Conservation (phyloP, 2,888 invertebrate species). For the Pristionchus mayeri region DNA sequence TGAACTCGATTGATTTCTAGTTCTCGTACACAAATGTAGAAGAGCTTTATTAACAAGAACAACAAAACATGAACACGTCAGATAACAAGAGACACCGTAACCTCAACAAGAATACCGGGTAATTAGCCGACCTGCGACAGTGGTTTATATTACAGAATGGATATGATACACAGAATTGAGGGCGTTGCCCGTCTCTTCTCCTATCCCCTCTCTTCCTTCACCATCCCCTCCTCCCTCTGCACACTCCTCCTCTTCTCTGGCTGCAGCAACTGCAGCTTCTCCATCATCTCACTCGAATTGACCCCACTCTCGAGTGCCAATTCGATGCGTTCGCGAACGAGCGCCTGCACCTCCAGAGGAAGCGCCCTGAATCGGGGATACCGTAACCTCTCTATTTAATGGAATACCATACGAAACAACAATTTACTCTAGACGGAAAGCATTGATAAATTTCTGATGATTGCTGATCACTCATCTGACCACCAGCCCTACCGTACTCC, state of each 20-base stretch:
- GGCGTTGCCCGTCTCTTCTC: neutral
- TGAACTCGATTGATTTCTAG: neutral
- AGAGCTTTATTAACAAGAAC: slow-evolving; percentile 12
- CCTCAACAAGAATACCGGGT: neutral
- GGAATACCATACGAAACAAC: too few species aligned
- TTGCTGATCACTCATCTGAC: neutral
- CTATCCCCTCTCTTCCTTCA: neutral
- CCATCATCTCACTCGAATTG: neutral
- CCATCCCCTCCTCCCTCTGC: neutral
- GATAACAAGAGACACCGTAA: neutral
- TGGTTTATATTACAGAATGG: too few species aligned
- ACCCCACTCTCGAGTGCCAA: neutral
- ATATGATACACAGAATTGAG: too few species aligned
- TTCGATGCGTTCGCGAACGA: neutral
- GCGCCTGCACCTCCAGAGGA: neutral
- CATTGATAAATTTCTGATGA: too few species aligned
- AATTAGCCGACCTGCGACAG: too few species aligned
- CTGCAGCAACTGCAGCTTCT: neutral
- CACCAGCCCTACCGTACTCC: neutral
- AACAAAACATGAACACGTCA: neutral
- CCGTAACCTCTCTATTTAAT: too few species aligned
- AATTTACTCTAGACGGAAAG: too few species aligned
- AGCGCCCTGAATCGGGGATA: neutral
- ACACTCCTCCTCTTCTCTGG: neutral
- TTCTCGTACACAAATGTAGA: neutral